Conservation (phyloP, 2,888 invertebrate species). For the Dicranocentrus wangi region DNA sequence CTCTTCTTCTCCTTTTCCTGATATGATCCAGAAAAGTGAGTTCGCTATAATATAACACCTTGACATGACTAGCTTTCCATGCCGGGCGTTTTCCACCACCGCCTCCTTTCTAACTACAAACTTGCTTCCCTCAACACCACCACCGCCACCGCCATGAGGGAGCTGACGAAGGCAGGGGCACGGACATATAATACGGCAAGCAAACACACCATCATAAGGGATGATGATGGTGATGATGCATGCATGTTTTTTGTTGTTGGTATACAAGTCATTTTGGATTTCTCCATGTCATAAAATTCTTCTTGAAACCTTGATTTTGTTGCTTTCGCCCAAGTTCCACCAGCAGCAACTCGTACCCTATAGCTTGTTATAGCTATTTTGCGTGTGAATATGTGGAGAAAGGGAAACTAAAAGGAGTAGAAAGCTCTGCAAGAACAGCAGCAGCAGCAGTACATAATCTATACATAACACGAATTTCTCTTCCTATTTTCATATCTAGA, state of each 20-base stretch:
- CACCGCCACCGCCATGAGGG: too few relatives aligned
- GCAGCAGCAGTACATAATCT: not conserved
- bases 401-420: constrained; percentile 11
- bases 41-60: constrained; percentile 35
- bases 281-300: constrained; percentile 50
- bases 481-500: constrained; percentile 2
- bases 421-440: not conserved
- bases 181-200: not conserved
- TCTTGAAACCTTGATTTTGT: constrained; percentile 52
- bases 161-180: not conserved
- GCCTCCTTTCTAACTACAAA: constrained; percentile 44
- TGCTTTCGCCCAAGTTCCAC: constrained; percentile 13
- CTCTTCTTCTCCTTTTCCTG: too few relatives aligned
- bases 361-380: constrained; percentile 56
- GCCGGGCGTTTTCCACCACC: constrained; percentile 61
- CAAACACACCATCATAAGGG: constrained; percentile 4
- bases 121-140: not conserved
- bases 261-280: constrained; percentile 39
- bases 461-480: constrained; percentile 26
- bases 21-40: constrained; percentile 37
- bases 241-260: constrained; percentile 23
- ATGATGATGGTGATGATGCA: constrained; percentile 11
- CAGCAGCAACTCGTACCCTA: too few relatives aligned
- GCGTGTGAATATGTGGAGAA: constrained; percentile 57
- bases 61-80: constrained; percentile 39